Conservation (phyloP, 2,113 vertebrate species). For the Ahaetulla prasina region DNA sequence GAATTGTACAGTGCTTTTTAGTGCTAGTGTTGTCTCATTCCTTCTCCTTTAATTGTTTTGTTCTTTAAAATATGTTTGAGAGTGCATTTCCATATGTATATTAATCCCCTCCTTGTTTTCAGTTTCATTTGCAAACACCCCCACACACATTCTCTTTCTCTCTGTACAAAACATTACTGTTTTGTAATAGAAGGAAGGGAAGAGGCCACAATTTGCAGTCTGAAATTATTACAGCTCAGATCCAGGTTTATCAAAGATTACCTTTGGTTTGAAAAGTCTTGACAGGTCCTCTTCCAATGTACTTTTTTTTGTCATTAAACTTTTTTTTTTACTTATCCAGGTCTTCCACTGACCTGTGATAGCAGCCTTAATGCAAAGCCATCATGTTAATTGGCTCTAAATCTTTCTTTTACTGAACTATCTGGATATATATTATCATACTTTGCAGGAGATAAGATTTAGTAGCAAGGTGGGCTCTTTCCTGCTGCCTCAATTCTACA, state of each 20-base stretch:
- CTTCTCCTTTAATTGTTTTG: neutral
- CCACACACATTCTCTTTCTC: neutral
- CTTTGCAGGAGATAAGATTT: neutral
- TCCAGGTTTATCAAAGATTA: neutral
- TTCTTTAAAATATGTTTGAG: neutral
- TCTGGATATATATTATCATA: neutral
- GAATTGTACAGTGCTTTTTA: neutral
- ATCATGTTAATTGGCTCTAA: neutral
- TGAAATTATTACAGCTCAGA: neutral
- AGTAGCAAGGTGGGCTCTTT: neutral
- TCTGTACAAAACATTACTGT: neutral
- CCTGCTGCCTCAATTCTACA: neutral
- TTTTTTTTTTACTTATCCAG: neutral
- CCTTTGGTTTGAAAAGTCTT: neutral
- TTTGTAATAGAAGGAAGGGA: neutral
- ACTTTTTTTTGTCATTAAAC: neutral
- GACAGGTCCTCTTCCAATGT: neutral
- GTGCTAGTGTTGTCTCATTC: neutral
- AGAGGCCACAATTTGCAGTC: neutral
- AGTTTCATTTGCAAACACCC: neutral
- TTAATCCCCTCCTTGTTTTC: neutral
- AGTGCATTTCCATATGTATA: neutral
- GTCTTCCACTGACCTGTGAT: neutral
- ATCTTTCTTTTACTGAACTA: neutral
- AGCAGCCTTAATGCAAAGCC: neutral